Conservation (phyloP, 1,140 invertebrate genomes). For the Limonius californicus region DNA sequence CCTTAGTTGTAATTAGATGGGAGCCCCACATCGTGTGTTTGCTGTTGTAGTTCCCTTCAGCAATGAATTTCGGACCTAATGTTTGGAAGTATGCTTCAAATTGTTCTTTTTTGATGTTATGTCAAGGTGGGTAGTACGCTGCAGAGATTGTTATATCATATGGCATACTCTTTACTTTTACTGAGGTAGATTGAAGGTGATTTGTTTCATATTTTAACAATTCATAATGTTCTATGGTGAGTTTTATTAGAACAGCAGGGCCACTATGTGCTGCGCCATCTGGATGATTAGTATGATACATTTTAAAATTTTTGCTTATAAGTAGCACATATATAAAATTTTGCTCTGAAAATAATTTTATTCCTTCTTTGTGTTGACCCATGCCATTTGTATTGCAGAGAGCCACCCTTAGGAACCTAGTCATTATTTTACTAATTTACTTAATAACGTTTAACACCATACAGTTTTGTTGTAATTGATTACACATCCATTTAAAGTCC, state of each 20-base stretch:
- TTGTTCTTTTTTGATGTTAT: slow-evolving; percentile 32
- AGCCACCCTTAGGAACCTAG: too few relatives aligned
- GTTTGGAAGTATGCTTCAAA: slow-evolving; percentile 37
- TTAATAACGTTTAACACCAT: too few relatives aligned
- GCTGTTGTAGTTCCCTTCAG: slow-evolving; percentile 46
- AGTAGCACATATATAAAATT: slow-evolving; percentile 34
- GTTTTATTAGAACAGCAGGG: slow-evolving; percentile 31
- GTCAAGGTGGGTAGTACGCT: slow-evolving; percentile 40
- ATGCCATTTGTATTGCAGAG: too few relatives aligned
- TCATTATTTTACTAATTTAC: too few relatives aligned
- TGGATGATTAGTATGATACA: slow-evolving; percentile 32
- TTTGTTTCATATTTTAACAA: slow-evolving; percentile 16
- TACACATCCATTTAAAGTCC: too few relatives aligned
- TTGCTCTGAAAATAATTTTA: slow-evolving; percentile 21
- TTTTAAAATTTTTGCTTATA: slow-evolving; percentile 33
- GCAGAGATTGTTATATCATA: slow-evolving; percentile 32
- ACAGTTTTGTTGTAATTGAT: too few relatives aligned
- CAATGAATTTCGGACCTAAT: slow-evolving; percentile 40
- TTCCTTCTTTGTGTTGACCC: too few relatives aligned
- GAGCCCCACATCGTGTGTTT: slow-evolving; percentile 46
- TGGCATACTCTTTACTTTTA: neutral
- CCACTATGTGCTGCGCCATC: slow-evolving; percentile 34
- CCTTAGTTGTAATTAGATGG: slow-evolving; percentile 35
- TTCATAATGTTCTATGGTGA: slow-evolving; percentile 25
- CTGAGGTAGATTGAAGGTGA: slow-evolving; percentile 30